phyloP scores from a whole-genome alignment of 2,888 invertebrate genomes.

The Linnaemya tessellans region DNA sequence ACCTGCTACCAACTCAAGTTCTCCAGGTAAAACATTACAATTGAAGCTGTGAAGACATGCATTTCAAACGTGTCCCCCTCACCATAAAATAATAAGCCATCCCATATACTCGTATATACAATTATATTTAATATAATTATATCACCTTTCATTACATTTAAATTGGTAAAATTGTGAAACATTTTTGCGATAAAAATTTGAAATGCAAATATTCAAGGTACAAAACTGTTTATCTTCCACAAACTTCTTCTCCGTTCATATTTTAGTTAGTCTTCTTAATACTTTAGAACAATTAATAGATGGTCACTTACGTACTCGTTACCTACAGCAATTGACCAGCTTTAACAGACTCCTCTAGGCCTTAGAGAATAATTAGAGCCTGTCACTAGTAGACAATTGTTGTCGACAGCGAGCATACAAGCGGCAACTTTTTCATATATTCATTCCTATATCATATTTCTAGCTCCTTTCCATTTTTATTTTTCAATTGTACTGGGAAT shows the following conservation, averaged over 20 bases:
- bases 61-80: neutral
- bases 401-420: too few species aligned
- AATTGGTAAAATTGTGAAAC: constrained; percentile 51
- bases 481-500: constrained; percentile 36
- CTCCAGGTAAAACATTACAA: neutral
- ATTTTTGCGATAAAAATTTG: constrained; percentile 59
- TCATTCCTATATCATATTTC: neutral
- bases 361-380: neutral
- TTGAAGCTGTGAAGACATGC: constrained; percentile 16
- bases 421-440: neutral
- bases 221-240: neutral
- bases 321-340: too few species aligned
- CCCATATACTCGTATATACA: neutral
- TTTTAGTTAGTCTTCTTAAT: too few species aligned
- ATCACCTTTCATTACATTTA: constrained; percentile 43
- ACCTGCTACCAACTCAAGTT: neutral
- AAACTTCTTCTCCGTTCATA: neutral
- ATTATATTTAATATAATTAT: constrained; percentile 5
- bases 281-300: too few species aligned
- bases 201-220: constrained; percentile 57
- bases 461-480: neutral
- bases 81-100: neutral
- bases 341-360: neutral
- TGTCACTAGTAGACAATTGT: too few species aligned
- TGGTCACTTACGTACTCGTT: too few species aligned